phyloP scores from a whole-genome alignment of 2,113 vertebrate species.

The Thymallus thymallus region DNA sequence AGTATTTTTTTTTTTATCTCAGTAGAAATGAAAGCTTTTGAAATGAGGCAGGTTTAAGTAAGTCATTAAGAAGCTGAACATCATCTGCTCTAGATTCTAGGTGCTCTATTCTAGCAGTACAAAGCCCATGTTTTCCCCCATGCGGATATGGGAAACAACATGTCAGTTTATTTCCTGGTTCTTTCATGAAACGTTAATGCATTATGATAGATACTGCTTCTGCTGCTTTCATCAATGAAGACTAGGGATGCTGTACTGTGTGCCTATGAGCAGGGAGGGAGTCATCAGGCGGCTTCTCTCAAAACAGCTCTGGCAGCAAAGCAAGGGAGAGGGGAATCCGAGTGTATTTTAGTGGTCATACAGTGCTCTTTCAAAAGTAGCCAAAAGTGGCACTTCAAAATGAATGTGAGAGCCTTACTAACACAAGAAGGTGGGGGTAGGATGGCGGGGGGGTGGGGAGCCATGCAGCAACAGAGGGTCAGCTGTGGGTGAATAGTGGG shows the following conservation, averaged over 20 bases:
- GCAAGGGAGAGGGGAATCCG: not conserved
- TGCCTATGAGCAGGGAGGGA: not conserved
- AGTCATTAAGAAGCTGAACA: not conserved
- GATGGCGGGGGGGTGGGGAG: not conserved
- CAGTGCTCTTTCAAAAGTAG: conserved; percentile 3
- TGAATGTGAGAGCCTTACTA: not conserved
- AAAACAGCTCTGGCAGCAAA: conserved; percentile 7
- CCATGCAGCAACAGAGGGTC: not conserved
- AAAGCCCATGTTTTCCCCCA: conserved; percentile 22
- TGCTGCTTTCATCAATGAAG: not conserved
- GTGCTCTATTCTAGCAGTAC: not conserved
- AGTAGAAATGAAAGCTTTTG: not conserved
- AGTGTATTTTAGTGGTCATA: not conserved
- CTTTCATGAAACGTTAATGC: conserved; percentile 6
- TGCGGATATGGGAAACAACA: conserved; percentile 32
- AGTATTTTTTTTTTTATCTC: not conserved
- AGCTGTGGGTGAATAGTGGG: not conserved
- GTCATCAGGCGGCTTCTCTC: conserved; percentile 8
- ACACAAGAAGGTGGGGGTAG: not conserved
- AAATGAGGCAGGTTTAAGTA: not conserved
- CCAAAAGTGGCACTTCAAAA: not conserved
- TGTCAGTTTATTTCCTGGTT: conserved; percentile 7
- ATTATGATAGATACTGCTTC: not conserved
- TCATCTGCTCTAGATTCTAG: not conserved
- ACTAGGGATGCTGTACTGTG: not conserved